These are phyloP conservation scores for Ips nitidus DNA, from an alignment of 1,140 invertebrate genomes.

Conservation along the genomic window DNA sequence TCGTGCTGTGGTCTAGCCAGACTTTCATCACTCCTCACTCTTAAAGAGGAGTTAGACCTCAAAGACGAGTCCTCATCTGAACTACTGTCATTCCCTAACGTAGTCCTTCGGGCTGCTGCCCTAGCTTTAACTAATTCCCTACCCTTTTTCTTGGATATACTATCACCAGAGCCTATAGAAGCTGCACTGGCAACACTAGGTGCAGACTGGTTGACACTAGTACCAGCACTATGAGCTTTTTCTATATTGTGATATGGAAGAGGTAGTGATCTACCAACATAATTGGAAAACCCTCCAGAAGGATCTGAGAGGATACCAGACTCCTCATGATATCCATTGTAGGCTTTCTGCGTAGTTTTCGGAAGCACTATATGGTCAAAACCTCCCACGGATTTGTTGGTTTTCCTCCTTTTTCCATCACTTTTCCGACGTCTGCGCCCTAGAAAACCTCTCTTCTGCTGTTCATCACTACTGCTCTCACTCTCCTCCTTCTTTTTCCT, in stretches of 20 bases:
- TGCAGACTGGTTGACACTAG: slow-evolving; percentile 32
- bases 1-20: slow-evolving; percentile 40
- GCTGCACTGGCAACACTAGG: slow-evolving; percentile 7
- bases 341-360: slow-evolving; percentile 24
- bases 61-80: slow-evolving; percentile 69
- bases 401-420: slow-evolving; percentile 51
- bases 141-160: slow-evolving; percentile 57
- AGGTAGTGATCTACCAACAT: slow-evolving; percentile 49
- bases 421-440: slow-evolving; percentile 55
- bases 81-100: slow-evolving; percentile 63
- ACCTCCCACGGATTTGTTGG: slow-evolving; percentile 38
- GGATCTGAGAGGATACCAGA: slow-evolving; percentile 50
- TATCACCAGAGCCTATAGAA: slow-evolving; percentile 53
- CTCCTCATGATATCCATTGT: slow-evolving; percentile 49
- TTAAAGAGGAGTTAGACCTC: slow-evolving; percentile 65
- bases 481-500: slow-evolving; percentile 66
- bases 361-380: slow-evolving; percentile 48
- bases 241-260: neutral
- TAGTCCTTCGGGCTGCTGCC: slow-evolving; percentile 62
- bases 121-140: slow-evolving; percentile 64
- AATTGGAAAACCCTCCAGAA: slow-evolving; percentile 53
- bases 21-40: slow-evolving; percentile 68
- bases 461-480: slow-evolving; percentile 64
- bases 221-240: slow-evolving; percentile 4
- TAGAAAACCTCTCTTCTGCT: slow-evolving; percentile 56